Evolutionary conservation across 1,140 invertebrate genomes (phyloP).

Genomic region (Drosophila ambigua): DNA sequence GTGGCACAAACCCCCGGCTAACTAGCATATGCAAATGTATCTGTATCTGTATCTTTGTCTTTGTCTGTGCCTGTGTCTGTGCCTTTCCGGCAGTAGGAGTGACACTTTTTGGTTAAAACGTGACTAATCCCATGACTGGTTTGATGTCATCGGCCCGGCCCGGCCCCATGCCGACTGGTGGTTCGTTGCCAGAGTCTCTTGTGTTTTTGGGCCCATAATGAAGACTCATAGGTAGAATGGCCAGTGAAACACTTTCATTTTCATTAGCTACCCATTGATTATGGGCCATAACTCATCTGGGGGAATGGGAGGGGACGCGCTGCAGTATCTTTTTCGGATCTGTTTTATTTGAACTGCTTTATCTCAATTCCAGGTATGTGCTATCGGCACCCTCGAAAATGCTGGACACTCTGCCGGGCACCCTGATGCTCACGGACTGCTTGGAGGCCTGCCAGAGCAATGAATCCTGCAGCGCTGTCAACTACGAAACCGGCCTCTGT

Average conservation of each 20-base stretch:
- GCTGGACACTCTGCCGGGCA: slow-evolving; percentile 94
- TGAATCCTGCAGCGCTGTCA: slow-evolving; percentile 94
- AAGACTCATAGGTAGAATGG: slow-evolving; percentile 6
- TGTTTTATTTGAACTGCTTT: slow-evolving; percentile 44
- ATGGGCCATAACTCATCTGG: slow-evolving; percentile 24
- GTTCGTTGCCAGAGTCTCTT: slow-evolving; percentile 60
- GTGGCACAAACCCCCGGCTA: slow-evolving; percentile 2
- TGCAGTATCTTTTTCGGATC: slow-evolving; percentile 10
- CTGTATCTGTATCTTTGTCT: slow-evolving; percentile 15
- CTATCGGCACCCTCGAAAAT: slow-evolving; percentile 95
- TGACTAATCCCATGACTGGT: slow-evolving; percentile 68
- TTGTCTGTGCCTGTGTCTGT: not conserved
- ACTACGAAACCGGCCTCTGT: slow-evolving; percentile 97
- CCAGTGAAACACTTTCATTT: slow-evolving; percentile 41
- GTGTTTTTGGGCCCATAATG: slow-evolving; percentile 49
- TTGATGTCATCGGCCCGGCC: slow-evolving; percentile 52
- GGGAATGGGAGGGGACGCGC: not conserved
- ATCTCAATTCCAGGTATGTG: slow-evolving; percentile 87
- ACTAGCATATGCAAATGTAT: slow-evolving; percentile 54
- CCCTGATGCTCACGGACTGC: slow-evolving; percentile 96
- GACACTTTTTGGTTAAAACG: slow-evolving; percentile 53
- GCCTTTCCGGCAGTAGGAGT: slow-evolving; percentile 32
- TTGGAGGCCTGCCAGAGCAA: slow-evolving; percentile 95
- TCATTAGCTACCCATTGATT: slow-evolving; percentile 11
- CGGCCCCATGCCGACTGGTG: slow-evolving; percentile 16